These are phyloP conservation scores for Pseudomyrmex dendroicus DNA, from an alignment of 1,140 invertebrate species.

Conservation along the genomic window DNA sequence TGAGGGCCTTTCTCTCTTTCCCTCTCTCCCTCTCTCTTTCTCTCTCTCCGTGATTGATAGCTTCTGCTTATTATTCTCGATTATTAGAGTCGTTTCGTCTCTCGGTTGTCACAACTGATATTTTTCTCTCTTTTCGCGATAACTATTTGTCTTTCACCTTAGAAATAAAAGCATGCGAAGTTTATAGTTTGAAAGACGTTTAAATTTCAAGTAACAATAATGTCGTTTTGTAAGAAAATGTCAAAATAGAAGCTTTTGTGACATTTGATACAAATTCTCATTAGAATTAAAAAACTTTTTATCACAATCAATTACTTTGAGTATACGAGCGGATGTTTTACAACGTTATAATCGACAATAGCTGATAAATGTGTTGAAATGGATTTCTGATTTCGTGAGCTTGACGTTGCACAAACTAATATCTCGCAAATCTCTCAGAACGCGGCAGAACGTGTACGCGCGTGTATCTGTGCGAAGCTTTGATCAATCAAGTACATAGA, in stretches of 20 bases:
- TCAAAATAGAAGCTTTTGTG: too few species aligned
- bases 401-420: neutral
- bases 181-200: neutral
- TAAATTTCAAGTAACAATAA: too few species aligned
- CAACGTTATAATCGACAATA: neutral
- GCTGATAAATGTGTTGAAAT: neutral
- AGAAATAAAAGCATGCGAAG: neutral
- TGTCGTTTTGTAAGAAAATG: too few species aligned
- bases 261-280: too few species aligned
- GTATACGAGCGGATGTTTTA: neutral
- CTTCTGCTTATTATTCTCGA: slow-evolving; percentile 32
- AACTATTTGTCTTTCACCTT: too few species aligned
- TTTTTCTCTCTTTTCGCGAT: neutral
- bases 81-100: neutral
- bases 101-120: neutral
- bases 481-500: slow-evolving; percentile 24
- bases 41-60: slow-evolving; percentile 41
- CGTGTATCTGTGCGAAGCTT: slow-evolving; percentile 4
- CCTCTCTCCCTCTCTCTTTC: too few species aligned
- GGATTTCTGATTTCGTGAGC: neutral
- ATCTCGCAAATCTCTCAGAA: neutral
- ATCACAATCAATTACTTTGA: neutral
- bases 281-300: too few species aligned
- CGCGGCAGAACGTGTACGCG: neutral
- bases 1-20: neutral